Base-by-base conservation (phyloP, 2,113 vertebrate genomes). In the Trachemys scripta region DNA sequence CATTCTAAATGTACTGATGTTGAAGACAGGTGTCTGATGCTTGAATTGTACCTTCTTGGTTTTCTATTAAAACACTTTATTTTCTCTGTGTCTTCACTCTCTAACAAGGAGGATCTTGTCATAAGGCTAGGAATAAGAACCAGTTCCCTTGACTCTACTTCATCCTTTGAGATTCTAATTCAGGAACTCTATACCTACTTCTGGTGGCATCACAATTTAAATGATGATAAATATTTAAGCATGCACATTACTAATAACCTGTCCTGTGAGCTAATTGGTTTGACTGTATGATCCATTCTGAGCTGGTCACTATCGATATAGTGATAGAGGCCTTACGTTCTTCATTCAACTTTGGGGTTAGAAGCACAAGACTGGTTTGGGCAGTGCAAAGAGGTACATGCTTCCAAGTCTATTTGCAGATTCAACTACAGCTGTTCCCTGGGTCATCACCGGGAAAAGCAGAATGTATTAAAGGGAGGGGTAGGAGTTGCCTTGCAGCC, bases 1-100 rank as follows among this genome's bases (percentile, higher is more conserved):
- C 0, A 0, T 95, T 95, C 86, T 75, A 22, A 97, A 97, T 94
- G 84, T 96, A 86, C 90, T 93, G 88, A 47, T 90, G 84, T 97
- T 96, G 69, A 69, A 16, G 82, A 89, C 56, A 12, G 80, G 80
- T 90, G 85, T 81, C 17, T 90, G 95, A 90, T 35, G 81, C 96
- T 96, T 51, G 31, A 94, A 82, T 95, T 96, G 96, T 97, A 94
- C 89, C 20, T 87, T 87, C 89, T 93, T 49, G 29, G 53, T 96
- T 82, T 97, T 89, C 69, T 56, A 83, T 96, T 96, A 87, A 97
- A 96, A 17, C 90, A 88, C 93, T 96, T 96, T 94, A 93, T 96
- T 97, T 97, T 96, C 83, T 92, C 1, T 91, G 94, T 92, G 79
- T 93, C 45, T 94, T 94, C 92, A 75, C 86, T 78, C 95, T 95